Evolutionary conservation across 2,888 invertebrate species (phyloP), one percentile per base, ranked within the genome.

Genomic region (Physocephala rufipes): DNA sequence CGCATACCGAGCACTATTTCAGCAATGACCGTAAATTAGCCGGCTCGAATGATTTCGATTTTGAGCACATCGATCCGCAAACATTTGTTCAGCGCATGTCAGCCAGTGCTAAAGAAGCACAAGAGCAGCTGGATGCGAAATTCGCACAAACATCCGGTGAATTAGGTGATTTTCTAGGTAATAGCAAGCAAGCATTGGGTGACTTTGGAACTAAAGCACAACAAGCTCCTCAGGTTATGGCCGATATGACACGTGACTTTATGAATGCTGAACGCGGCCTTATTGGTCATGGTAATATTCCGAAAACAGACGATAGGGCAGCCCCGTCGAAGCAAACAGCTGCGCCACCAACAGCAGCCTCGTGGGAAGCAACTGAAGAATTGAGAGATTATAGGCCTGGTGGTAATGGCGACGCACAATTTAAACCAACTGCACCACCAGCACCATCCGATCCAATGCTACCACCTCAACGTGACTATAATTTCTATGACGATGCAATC

Each of bases 61-160:
- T 83, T 61, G 80, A 80, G 16, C 81, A 81, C 43, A 70, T 77
- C 24, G 78, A 79, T 71, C 80, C 83, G 2, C 84, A 83, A 73
- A 78, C 80, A 0, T 82, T 83, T 24, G 82, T 83, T 53, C 82
- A 83, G 67, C 83, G 82, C 70, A 80, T 83, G 80, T 82, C 83
- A 1, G 82, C 81, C 30, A 79, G 80, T 26, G 83, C 84, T 53
- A 83, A 82, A 74, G 82, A 83, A 70, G 83, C 82, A 0, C 82
- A 83, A 45, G 80, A 80, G 70, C 75, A 82, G 67, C 74, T 83
- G 71, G 85, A 85, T 67, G 81, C 84, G 45, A 85, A 85, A 73
- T 83, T 84, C 58, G 79, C 83, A n/a, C 78, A 81, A 58, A 76
- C 78, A 43, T 73, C 76, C 2, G 80, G 81, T 47, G 82, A 84